Evolutionary conservation across 2,113 vertebrate genomes (phyloP).

Genomic region (Oryctolagus cuniculus): DNA sequence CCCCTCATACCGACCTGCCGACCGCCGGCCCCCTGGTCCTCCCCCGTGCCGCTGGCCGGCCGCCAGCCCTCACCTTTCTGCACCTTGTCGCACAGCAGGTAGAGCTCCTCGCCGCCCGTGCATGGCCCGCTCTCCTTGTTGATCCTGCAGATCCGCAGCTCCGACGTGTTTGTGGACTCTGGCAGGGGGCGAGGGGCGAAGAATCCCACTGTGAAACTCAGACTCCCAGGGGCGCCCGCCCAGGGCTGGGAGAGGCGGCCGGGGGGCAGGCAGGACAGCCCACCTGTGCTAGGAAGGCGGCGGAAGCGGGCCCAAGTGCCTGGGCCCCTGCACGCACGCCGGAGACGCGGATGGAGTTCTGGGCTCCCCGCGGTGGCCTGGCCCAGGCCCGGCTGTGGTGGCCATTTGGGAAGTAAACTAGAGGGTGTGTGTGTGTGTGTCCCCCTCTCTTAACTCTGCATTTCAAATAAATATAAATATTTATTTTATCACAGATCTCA

Average conservation of each 20-base stretch:
- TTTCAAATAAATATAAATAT: too few relatives aligned
- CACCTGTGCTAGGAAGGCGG: neutral
- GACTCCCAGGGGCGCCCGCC: neutral
- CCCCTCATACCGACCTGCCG: too few relatives aligned
- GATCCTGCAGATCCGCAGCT: conserved; percentile 94
- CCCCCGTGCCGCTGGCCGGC: fast-evolving
- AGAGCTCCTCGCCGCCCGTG: conserved; percentile 93
- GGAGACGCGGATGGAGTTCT: too few relatives aligned
- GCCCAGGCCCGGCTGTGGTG: too few relatives aligned
- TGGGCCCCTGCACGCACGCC: too few relatives aligned
- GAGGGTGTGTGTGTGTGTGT: too few relatives aligned
- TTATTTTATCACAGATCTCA: neutral
- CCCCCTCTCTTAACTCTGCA: too few relatives aligned
- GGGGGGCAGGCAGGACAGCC: neutral
- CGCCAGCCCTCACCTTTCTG: conserved; percentile 93
- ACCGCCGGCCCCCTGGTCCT: neutral
- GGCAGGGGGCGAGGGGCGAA: neutral
- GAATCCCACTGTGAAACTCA: neutral
- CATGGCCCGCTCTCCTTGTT: conserved; percentile 92
- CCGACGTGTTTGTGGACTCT: conserved; percentile 97
- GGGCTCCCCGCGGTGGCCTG: too few relatives aligned
- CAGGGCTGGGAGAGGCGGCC: neutral
- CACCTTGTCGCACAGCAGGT: conserved; percentile 97
- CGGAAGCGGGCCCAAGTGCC: too few relatives aligned
- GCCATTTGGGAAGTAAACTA: too few relatives aligned